Conservation (phyloP, 2,113 vertebrate species). For the Antidorcas marsupialis region DNA sequence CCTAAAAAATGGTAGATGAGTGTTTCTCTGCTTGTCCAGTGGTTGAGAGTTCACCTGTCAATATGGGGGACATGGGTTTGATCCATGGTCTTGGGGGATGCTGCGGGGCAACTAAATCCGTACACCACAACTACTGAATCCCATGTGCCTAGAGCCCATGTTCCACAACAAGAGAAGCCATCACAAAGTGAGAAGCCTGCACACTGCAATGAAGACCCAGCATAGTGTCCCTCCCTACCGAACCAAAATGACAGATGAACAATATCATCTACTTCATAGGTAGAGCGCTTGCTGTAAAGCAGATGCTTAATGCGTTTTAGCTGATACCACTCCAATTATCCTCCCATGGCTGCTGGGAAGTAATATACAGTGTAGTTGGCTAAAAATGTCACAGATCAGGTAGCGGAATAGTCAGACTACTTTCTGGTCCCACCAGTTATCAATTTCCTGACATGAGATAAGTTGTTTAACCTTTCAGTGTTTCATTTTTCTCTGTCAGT, state of each 20-base stretch:
- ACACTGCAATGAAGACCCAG: background rate
- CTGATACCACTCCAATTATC: background rate
- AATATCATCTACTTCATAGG: background rate
- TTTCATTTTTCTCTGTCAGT: background rate
- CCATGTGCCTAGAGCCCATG: background rate
- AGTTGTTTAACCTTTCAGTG: background rate
- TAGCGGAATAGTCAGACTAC: background rate
- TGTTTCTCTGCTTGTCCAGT: background rate
- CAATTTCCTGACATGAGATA: background rate
- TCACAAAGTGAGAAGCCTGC: background rate
- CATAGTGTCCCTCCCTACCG: background rate
- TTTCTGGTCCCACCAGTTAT: background rate
- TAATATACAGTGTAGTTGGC: background rate
- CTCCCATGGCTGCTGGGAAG: background rate
- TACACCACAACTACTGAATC: background rate
- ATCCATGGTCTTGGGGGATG: background rate
- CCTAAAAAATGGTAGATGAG: background rate
- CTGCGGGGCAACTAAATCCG: background rate
- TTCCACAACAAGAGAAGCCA: background rate
- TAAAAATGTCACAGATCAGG: background rate
- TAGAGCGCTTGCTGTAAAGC: background rate
- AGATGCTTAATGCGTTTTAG: background rate
- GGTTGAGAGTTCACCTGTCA: background rate
- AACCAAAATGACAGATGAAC: background rate
- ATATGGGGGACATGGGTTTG: background rate